Evolutionary conservation across 1,140 invertebrate genomes (phyloP).

Genomic region (Chelonus insularis): DNA sequence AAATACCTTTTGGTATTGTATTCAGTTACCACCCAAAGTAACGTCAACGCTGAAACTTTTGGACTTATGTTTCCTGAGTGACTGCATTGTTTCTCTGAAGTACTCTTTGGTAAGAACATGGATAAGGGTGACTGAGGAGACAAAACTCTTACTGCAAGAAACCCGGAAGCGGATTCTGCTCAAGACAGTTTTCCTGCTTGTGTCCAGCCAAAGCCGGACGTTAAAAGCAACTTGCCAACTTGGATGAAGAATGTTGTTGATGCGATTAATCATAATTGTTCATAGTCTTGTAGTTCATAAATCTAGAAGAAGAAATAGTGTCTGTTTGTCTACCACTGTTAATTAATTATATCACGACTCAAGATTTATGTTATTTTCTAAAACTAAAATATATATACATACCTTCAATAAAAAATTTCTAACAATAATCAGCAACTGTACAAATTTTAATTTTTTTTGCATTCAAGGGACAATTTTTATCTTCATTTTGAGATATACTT

Average conservation of each 20-base stretch:
- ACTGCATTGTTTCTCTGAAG: conserved; percentile 28
- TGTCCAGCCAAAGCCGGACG: not conserved
- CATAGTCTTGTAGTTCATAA: not conserved
- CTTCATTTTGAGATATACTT: no score
- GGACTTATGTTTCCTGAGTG: conserved; percentile 33
- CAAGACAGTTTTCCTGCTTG: conserved; percentile 1
- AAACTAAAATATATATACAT: no score
- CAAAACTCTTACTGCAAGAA: not conserved
- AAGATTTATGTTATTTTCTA: no score
- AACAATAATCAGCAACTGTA: no score
- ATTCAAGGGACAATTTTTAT: no score
- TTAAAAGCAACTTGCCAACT: not conserved
- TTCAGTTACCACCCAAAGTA: conserved; percentile 40
- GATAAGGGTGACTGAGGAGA: not conserved
- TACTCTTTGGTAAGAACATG: not conserved
- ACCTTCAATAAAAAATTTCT: no score
- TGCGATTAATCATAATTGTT: conserved; percentile 3
- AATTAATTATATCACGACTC: no score
- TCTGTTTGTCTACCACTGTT: no score
- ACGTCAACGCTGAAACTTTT: conserved; percentile 34
- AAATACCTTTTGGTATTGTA: conserved; percentile 36
- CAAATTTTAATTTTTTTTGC: no score
- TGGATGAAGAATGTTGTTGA: not conserved
- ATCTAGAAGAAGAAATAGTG: not conserved
- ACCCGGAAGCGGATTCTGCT: not conserved